Base-by-base conservation (phyloP, 2,888 invertebrate species). In the Mimas tiliae region DNA sequence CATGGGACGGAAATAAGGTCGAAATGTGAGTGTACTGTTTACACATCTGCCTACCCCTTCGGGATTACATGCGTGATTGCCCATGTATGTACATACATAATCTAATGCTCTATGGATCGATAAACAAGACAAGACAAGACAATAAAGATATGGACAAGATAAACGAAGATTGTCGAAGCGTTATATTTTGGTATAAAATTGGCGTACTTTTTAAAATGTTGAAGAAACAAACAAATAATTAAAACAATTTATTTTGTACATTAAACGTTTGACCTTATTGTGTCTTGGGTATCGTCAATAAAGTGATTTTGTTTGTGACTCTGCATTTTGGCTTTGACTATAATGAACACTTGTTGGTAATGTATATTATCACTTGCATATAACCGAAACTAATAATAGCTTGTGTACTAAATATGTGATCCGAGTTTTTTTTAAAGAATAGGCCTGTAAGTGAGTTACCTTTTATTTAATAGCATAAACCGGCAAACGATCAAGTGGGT, bases 371-470 rank as follows among this genome's bases (percentile, higher is more conserved):
- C 11, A 19, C 19, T 55, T 55, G 16, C 19, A 12, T 38, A 38
- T 42, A 58, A 19, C 58, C 12, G 38, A 42, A 21, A 11, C n/a
- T 58, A 58, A 58, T 58, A 19, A 58, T 58, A 58, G 42, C 42
- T 42, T n/a, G 42, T 38, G 58, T 12, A 34, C 38, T 16, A 42
- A 58, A 42, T 58, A n/a, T 6, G 12, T 42, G 58, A 12, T 58
- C 38, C 42, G 1, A 58, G n/a, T 53, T 14, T n/a, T 45, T 7
- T n/a, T 14, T 33, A 58, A n/a, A n/a, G n/a, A n/a, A n/a, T n/a
- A n/a, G n/a, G n/a, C n/a, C n/a, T n/a, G n/a, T n/a, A n/a, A n/a
- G n/a, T n/a, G n/a, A n/a, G n/a, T n/a, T n/a, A n/a, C n/a, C n/a
- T n/a, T n/a, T n/a, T n/a, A n/a, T n/a, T n/a, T n/a, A n/a, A n/a